phyloP scores from a whole-genome alignment of 2,888 invertebrate genomes.

The Eilema sororculum region DNA sequence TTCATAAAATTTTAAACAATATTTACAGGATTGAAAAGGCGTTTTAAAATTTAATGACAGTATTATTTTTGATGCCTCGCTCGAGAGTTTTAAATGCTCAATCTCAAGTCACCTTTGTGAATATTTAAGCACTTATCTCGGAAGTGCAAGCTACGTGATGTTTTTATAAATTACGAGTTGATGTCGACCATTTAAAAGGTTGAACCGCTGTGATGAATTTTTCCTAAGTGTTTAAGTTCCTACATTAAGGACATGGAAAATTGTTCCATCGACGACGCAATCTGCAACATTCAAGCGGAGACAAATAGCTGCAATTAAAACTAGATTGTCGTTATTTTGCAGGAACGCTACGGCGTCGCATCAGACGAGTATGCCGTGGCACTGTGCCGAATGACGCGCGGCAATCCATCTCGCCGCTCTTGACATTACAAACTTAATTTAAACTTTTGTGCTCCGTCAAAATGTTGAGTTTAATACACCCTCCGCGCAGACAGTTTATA shows the following conservation, averaged over 20 bases:
- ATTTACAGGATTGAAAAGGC: constrained; percentile 52
- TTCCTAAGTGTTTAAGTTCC: constrained; percentile 50
- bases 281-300: constrained; percentile 56
- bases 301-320: constrained; percentile 75
- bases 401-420: constrained; percentile 60
- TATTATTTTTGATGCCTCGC: constrained; percentile 45
- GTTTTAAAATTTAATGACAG: constrained; percentile 45
- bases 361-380: constrained; percentile 7
- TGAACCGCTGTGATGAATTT: constrained; percentile 9
- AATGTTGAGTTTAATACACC: constrained; percentile 57
- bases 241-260: constrained; percentile 57
- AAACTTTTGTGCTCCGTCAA: constrained; percentile 78
- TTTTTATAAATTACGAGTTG: constrained; percentile 24
- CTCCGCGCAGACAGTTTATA: constrained; percentile 60
- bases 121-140: constrained; percentile 44
- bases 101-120: constrained; percentile 34
- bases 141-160: constrained; percentile 37
- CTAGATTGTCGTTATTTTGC: constrained; percentile 75
- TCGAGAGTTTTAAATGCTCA: constrained; percentile 38
- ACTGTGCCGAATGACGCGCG: constrained; percentile 11
- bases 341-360: constrained; percentile 24
- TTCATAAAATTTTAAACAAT: constrained; percentile 55
- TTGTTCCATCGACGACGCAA: constrained; percentile 48
- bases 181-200: constrained; percentile 21
- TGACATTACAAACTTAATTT: constrained; percentile 75